Evolutionary conservation across 2,797 vertebrate genomes (phyloP).

Genomic region (Sandelia bainsii): DNA sequence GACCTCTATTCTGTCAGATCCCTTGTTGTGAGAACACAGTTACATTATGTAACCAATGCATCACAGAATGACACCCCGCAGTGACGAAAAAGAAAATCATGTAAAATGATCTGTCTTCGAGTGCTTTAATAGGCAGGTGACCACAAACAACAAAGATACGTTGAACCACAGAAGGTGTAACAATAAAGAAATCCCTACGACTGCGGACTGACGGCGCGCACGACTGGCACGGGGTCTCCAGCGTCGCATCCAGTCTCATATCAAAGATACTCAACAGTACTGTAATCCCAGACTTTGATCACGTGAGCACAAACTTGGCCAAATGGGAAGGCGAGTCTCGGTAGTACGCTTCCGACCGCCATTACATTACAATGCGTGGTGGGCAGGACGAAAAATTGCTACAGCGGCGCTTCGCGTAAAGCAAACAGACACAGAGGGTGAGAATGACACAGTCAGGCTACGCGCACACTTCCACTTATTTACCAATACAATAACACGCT

Average conservation of each 20-base stretch:
- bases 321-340: slow-evolving; percentile 83
- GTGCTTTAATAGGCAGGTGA: not conserved
- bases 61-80: slow-evolving; percentile 43
- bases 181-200: slow-evolving; percentile 21
- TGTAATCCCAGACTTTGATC: slow-evolving; percentile 83
- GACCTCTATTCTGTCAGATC: slow-evolving; percentile 75
- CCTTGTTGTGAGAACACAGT: slow-evolving; percentile 67
- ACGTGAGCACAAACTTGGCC: slow-evolving; percentile 83
- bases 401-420: slow-evolving; percentile 57
- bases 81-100: slow-evolving; percentile 1
- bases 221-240: slow-evolving; percentile 40
- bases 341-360: slow-evolving; percentile 83
- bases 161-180: slow-evolving; percentile 16
- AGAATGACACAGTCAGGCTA: slow-evolving; percentile 62
- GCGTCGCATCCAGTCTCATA: slow-evolving; percentile 53
- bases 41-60: slow-evolving; percentile 71
- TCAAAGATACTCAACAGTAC: slow-evolving; percentile 65
- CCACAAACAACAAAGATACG: not conserved
- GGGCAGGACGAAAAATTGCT: slow-evolving; percentile 66
- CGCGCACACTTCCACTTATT: slow-evolving; percentile 54
- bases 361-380: slow-evolving; percentile 85
- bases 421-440: slow-evolving; percentile 61
- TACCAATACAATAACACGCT: slow-evolving; percentile 56
- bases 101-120: not conserved
- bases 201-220: slow-evolving; percentile 5